A percentile compares a stretch with the other conserved stretches of the same genome.
phyloP scores from a whole-genome alignment of 2,888 invertebrate species.

The Melieria omissa region DNA sequence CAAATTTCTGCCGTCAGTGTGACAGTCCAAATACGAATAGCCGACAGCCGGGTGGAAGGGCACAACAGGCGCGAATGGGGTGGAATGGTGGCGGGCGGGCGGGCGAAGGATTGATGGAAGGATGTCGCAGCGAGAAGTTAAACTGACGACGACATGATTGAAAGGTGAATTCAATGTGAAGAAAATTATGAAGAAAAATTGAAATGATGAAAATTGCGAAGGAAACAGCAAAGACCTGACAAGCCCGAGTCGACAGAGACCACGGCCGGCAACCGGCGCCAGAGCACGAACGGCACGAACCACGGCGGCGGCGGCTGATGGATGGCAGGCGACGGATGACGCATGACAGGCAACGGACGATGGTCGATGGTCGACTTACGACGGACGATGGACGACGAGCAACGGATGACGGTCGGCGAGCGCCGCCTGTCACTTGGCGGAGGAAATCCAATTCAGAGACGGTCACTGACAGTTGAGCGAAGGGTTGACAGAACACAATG shows the following conservation, averaged over 20 bases:
- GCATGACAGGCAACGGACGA: background rate
- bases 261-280: too few species aligned
- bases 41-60: conserved; percentile 27
- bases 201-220: conserved; percentile 4
- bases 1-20: conserved; percentile 3
- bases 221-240: conserved; percentile 10
- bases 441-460: conserved; percentile 13
- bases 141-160: conserved; percentile 52
- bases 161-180: conserved; percentile 50
- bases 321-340: too few species aligned
- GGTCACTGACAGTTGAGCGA: conserved; percentile 7
- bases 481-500: conserved; percentile 29
- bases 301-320: too few species aligned
- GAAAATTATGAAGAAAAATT: conserved; percentile 29
- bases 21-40: conserved; percentile 47
- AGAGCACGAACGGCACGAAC: too few species aligned
- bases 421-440: conserved; percentile 21
- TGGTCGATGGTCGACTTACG: conserved; percentile 24
- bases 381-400: conserved; percentile 28
- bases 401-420: background rate
- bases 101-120: conserved; percentile 28
- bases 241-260: background rate
- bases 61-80: conserved; percentile 13
- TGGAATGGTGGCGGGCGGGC: conserved; percentile 17
- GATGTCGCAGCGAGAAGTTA: conserved; percentile 38